Percentiles rank a stretch among this genome's conserved stretches.
Evolutionary conservation across 2,888 invertebrate genomes (phyloP).

Genomic region (Entomobrya multifasciata): DNA sequence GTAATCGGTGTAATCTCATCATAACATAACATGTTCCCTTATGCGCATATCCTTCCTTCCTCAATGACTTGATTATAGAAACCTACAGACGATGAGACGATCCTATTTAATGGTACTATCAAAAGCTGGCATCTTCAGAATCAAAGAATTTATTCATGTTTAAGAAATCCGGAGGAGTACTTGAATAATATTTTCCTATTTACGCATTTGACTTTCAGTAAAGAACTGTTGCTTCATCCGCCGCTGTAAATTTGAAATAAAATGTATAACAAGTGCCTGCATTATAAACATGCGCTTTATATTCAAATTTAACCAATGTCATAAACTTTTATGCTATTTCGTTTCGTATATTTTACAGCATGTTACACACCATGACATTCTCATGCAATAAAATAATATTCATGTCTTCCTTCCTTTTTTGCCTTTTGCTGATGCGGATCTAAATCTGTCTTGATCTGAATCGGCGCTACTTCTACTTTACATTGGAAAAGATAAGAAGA

Average conservation of each 20-base stretch:
- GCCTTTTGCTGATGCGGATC: neutral
- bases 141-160: no score
- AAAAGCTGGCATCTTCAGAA: slow-evolving; percentile 53
- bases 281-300: neutral
- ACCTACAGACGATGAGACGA: neutral
- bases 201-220: no score
- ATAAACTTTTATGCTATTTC: slow-evolving; percentile 41
- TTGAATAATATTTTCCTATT: no score
- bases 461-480: no score
- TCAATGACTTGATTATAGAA: neutral
- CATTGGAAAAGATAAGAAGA: neutral
- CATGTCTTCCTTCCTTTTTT: neutral
- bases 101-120: slow-evolving; percentile 29
- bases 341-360: neutral
- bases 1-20: neutral
- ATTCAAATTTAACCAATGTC: slow-evolving; percentile 10
- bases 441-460: neutral
- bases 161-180: no score
- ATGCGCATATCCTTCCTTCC: neutral
- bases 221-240: slow-evolving; percentile 50
- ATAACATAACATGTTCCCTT: neutral
- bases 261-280: neutral
- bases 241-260: neutral
- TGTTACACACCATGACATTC: no score
- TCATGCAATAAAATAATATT: neutral